Evolutionary conservation across 35 echinoderm and acorn worm genomes (phyloP), one percentile per base, ranked within the genome.

Genomic region (Anneissia japonica): DNA sequence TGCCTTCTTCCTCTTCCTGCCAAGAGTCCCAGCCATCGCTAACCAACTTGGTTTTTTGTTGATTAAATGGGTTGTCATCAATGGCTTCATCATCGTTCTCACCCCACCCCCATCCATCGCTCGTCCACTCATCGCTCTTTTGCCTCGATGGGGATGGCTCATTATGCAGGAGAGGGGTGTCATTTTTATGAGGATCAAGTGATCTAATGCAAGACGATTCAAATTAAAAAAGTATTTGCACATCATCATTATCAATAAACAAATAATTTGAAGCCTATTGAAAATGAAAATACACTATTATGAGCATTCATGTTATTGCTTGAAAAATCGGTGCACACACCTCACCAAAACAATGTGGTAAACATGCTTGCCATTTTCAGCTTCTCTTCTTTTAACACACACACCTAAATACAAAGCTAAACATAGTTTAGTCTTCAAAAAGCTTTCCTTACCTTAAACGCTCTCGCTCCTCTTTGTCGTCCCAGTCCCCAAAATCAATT

Each of bases 111-210:
- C 95, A 98, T 75, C 96, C 96, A 99, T 38, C 80, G 55, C 0
- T 86, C 84, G 23, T 87, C 91, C 13, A 93, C 81, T 30, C 38
- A 72, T 85, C 86, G 84, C 80, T 87, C 87, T 11, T 81, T 78
- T 7, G 35, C 74, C 90, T 90, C 73, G 89, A 86, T 39, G 96
- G 90, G 33, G 91, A 80, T 29, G 89, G 87, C 23, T 75, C 84
- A 90, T 92, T 84, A 86, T 93, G 88, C 38, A 99, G 89, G 43
- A 99, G 87, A 88, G 96, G 96, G 6, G 96, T 99, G 77, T 99
- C 92, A 89, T 89, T 89, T 82, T 94, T 83, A 38, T 99, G 89
- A 35, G 92, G 89, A 46, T 99, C 96, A 89, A 99, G 85, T 40
- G 80, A 39, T 83, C 96, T 99, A 39, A 30, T 73, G 13, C n/a